Conservation (phyloP, 2,113 vertebrate species). For the Rhea americana region DNA sequence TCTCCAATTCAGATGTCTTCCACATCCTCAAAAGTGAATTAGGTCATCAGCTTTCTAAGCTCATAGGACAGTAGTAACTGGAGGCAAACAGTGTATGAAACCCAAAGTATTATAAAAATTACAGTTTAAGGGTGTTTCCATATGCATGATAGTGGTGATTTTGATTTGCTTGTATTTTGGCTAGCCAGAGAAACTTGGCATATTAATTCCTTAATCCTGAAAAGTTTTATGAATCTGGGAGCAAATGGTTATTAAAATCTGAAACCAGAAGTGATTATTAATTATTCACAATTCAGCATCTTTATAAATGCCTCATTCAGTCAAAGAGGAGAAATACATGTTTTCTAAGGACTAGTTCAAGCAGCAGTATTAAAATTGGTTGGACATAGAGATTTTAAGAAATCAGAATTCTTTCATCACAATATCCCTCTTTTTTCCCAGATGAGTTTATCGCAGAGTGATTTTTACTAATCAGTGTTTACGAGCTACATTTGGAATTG, state of each 20-base stretch:
- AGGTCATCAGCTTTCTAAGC: background rate
- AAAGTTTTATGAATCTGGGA: background rate
- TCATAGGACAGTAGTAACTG: background rate
- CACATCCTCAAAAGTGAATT: constrained; percentile 22
- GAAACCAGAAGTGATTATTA: background rate
- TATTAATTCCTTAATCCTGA: background rate
- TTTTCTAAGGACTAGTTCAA: constrained; percentile 1
- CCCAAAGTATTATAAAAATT: background rate
- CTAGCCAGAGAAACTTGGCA: background rate
- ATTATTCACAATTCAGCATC: background rate
- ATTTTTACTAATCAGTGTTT: background rate
- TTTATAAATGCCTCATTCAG: background rate
- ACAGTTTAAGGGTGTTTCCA: background rate
- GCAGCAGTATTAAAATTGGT: background rate
- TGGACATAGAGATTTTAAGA: background rate
- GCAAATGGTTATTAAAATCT: background rate
- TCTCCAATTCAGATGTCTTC: background rate
- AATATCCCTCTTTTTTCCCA: background rate
- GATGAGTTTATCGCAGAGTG: background rate
- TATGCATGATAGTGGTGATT: background rate
- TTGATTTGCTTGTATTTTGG: constrained; percentile 1
- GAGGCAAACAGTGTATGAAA: background rate
- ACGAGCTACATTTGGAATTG: background rate
- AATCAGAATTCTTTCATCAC: background rate
- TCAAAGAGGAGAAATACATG: background rate